These are phyloP conservation scores for Ascidia mentula DNA, from an alignment of 23 tunicate species.

Conservation along the genomic window DNA sequence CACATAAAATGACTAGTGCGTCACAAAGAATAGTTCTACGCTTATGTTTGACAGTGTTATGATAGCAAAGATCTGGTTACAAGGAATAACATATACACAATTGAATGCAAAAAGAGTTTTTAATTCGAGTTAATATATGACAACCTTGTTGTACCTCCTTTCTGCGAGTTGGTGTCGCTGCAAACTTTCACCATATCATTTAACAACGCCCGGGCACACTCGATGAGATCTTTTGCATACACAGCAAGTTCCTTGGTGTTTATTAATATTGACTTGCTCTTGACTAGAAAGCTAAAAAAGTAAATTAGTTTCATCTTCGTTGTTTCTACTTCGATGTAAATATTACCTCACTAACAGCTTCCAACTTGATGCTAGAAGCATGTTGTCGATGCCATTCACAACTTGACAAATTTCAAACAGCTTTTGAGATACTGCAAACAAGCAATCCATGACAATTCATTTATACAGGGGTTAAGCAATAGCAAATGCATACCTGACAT, in stretches of 20 bases:
- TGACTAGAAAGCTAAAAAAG: neutral
- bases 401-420: neutral
- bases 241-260: neutral
- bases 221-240: neutral
- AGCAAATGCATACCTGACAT: no score
- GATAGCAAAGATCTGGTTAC: no score
- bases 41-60: neutral
- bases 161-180: no score
- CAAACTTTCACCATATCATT: neutral
- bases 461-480: neutral
- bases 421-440: neutral
- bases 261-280: neutral
- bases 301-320: no score
- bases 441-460: neutral
- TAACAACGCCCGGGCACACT: neutral
- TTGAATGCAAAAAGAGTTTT: no score
- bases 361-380: neutral
- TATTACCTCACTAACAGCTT: neutral
- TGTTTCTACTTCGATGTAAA: neutral
- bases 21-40: neutral
- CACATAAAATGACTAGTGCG: neutral
- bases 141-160: no score
- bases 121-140: no score
- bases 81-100: no score
- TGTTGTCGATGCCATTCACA: neutral